These are phyloP conservation scores for Tricholauxania praeusta DNA, from an alignment of 2,888 invertebrate species.

Conservation along the genomic window DNA sequence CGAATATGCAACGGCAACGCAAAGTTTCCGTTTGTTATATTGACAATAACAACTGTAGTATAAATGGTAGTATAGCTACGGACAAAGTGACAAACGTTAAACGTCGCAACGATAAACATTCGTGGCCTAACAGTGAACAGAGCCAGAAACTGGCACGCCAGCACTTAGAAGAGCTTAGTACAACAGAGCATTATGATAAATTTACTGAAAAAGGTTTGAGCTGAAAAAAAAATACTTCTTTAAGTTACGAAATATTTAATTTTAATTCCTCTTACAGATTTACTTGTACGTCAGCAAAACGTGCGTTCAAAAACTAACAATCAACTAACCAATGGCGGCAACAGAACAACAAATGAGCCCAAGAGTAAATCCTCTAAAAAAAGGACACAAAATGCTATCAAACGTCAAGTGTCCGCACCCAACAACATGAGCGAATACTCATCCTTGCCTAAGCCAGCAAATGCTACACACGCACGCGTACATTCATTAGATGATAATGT, in stretches of 20 bases:
- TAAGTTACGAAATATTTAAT: not conserved
- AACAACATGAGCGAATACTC: not conserved
- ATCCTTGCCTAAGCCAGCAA: constrained; percentile 18
- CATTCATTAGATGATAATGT: constrained; percentile 9
- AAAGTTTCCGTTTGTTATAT: constrained; percentile 65
- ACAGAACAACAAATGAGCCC: constrained; percentile 1
- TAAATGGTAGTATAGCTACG: constrained; percentile 21
- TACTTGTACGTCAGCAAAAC: constrained; percentile 2
- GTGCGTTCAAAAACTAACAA: not conserved
- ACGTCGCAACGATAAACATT: constrained; percentile 57
- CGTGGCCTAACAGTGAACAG: constrained; percentile 69
- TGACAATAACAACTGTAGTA: constrained; percentile 54
- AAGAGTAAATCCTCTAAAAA: constrained; percentile 23
- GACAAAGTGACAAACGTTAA: constrained; percentile 35
- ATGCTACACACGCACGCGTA: not conserved
- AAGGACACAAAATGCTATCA: not conserved
- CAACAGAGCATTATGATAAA: constrained; percentile 19
- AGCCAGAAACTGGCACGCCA: constrained; percentile 43
- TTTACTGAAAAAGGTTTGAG: constrained; percentile 21
- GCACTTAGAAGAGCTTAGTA: constrained; percentile 43
- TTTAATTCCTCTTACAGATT: constrained; percentile 2
- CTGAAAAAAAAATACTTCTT: not conserved
- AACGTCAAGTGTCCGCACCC: constrained; percentile 26
- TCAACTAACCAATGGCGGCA: constrained; percentile 1
- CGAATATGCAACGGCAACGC: constrained; percentile 53